Conservation (phyloP, 2,113 vertebrate genomes). For the Tetrao urogallus region DNA sequence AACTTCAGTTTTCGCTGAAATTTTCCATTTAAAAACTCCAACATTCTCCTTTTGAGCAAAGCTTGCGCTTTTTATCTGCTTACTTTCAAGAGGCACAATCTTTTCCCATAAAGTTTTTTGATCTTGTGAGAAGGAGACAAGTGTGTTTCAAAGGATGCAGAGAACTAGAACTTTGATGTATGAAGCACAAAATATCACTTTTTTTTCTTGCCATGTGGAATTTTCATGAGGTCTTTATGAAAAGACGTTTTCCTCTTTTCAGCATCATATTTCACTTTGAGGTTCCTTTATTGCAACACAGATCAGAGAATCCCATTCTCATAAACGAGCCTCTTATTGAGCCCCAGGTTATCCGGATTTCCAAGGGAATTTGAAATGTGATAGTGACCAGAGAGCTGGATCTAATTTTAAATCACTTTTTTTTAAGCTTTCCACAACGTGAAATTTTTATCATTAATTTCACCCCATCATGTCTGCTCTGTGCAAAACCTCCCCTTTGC, state of each 20-base stretch:
- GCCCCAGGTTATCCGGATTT: neutral
- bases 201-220: neutral
- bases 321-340: neutral
- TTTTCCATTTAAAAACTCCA: neutral
- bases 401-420: neutral
- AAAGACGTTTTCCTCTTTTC: neutral
- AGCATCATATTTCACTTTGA: constrained; percentile 3
- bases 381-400: neutral
- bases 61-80: neutral
- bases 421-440: neutral
- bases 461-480: neutral
- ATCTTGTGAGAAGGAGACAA: accelerated
- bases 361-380: neutral
- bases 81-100: neutral
- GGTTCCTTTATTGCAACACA: neutral
- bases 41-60: neutral
- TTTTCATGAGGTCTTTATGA: neutral
- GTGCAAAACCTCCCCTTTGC: neutral
- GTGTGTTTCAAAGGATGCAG: neutral
- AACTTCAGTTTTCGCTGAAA: neutral
- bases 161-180: neutral
- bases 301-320: constrained; percentile 15
- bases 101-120: neutral
- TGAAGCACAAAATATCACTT: neutral
- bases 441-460: neutral